phyloP scores from a whole-genome alignment of 1,140 invertebrate species.

The Drosophila azteca region DNA sequence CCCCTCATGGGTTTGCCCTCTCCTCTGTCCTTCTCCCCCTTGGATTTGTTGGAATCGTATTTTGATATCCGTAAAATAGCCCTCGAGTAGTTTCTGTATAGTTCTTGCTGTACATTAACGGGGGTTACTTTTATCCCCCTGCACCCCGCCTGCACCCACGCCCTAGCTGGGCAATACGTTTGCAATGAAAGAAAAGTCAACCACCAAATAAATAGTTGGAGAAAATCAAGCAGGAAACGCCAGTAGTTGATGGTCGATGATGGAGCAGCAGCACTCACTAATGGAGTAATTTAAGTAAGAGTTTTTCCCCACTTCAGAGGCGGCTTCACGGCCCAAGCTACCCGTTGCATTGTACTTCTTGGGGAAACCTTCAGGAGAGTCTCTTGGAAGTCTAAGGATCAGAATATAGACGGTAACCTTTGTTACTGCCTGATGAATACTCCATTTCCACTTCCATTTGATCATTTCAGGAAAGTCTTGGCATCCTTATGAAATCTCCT shows the following conservation, averaged over 20 bases:
- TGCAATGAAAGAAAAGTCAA: constrained; percentile 47
- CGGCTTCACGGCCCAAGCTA: too few species aligned
- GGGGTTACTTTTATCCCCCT: constrained; percentile 36
- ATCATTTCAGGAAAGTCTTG: too few species aligned
- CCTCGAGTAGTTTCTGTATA: constrained; percentile 44
- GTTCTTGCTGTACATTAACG: constrained; percentile 15
- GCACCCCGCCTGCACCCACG: not conserved
- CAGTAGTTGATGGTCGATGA: too few species aligned
- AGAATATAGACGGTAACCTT: too few species aligned
- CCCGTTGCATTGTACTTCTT: not conserved
- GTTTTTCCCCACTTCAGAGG: constrained; percentile 1
- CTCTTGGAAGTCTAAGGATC: too few species aligned
- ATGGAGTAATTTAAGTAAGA: constrained; percentile 35
- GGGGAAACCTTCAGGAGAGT: too few species aligned
- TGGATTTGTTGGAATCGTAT: constrained; percentile 52
- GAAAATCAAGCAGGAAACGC: not conserved
- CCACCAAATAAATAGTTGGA: constrained; percentile 51
- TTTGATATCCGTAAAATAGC: constrained; percentile 74
- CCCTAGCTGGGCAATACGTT: constrained; percentile 26
- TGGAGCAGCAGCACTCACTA: constrained; percentile 9
- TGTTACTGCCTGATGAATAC: too few species aligned
- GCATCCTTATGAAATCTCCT: too few species aligned
- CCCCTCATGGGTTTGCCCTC: constrained; percentile 14
- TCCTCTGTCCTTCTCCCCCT: constrained; percentile 2
- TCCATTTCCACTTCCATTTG: too few species aligned